A percentile compares a stretch with the other conserved stretches of the same genome.
These are phyloP conservation scores for Phyllopteryx taeniolatus DNA, from an alignment of 2,113 vertebrate genomes.

Conservation along the genomic window DNA sequence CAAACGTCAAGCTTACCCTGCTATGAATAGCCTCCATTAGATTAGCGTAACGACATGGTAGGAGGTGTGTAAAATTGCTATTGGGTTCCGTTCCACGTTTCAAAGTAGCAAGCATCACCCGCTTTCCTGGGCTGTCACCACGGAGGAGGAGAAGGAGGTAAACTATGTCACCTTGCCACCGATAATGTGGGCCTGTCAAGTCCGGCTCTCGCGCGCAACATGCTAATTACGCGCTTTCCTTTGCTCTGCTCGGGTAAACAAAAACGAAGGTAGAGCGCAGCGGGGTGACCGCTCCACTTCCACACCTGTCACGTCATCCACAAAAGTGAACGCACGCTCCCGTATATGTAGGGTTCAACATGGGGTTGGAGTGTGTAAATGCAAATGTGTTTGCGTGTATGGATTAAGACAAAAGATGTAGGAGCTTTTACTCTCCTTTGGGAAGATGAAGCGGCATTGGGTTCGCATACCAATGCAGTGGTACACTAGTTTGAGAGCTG, in stretches of 20 bases:
- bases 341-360: constrained; percentile 9
- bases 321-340: constrained; percentile 6
- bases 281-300: constrained; percentile 19
- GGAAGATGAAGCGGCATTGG: no score
- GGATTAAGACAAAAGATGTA: background rate
- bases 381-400: constrained; percentile 2
- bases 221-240: constrained; percentile 55
- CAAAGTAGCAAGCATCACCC: background rate
- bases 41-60: constrained; percentile 17
- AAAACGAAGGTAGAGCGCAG: constrained; percentile 30
- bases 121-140: constrained; percentile 29
- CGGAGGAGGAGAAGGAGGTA: constrained; percentile 44
- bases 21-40: constrained; percentile 18
- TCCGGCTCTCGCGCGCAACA: constrained; percentile 43
- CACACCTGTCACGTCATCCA: constrained; percentile 36
- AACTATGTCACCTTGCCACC: constrained; percentile 63
- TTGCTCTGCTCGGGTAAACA: constrained; percentile 41
- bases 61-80: constrained; percentile 32
- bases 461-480: no score
- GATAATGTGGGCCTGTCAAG: constrained; percentile 60
- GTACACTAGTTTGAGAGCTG: no score
- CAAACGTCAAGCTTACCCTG: background rate
- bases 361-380: constrained; percentile 8
- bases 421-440: background rate
- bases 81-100: constrained; percentile 15